Base-by-base conservation (phyloP, 1,140 invertebrate genomes). In the Tetramorium parvispinum region DNA sequence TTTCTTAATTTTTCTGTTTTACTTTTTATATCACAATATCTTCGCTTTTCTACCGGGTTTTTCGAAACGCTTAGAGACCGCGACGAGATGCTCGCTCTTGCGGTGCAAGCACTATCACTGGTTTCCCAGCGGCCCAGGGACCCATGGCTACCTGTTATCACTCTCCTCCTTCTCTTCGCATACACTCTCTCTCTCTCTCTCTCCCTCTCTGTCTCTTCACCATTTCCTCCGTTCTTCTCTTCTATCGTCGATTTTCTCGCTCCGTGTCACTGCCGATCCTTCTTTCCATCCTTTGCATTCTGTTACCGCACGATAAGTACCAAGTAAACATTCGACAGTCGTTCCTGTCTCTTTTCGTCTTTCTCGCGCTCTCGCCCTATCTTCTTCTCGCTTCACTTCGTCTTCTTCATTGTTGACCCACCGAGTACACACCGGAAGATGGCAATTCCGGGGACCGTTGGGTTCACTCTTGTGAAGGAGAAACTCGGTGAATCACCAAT, bases 111-210 rank as follows among this genome's bases (percentile, higher is more conserved):
- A 85, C 85, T 93, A 93, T 93, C 92, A 93, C 92, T 92, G 92
- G 71, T 89, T 89, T 79, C 79, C 86, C 85, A 86, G 82, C 87
- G 79, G 85, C 85, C 57, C 73, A 51, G 87, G 78, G 89, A 90
- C 78, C 85, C 88, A 88, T 82, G 90, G 87, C 87, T 91, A 93
- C 92, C 92, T 93, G 91, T 93, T 93, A 93, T 93, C 93, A 92
- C 63, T 86, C 77, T 86, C 85, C 73, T 82, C 81, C 75, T 71
- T 57, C 78, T 61, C 65, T 85, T 37, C 81, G 79, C 46, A 46
- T 7, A 43, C 10, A 43, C 11, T 0, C 49, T 1, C 53, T 70
- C 78, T 59, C 49, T 77, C 43, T 85, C 71, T 79, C 59, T 49
- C 11, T 46, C 21, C 43, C 75, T 68, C 68, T 76, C 27, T 68